Conservation (phyloP, 1,140 invertebrate genomes). For the Euschistus heros region DNA sequence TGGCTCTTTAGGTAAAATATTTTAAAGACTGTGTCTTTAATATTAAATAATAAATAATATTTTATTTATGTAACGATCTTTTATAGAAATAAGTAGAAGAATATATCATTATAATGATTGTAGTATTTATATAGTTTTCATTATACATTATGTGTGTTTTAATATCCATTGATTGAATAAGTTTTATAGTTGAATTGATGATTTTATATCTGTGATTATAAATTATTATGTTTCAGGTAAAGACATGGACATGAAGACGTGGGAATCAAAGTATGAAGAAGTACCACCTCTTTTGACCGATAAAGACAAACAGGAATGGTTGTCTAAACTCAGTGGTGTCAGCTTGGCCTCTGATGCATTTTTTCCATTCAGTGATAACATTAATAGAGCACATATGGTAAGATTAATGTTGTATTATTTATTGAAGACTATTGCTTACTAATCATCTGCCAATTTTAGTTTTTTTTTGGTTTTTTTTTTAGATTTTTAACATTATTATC, state of each 20-base stretch:
- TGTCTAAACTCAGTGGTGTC: constrained; percentile 67
- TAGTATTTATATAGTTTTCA: too few relatives aligned
- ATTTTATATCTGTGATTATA: not conserved
- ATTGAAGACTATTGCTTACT: too few relatives aligned
- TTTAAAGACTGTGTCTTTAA: too few relatives aligned
- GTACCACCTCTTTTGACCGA: constrained; percentile 55
- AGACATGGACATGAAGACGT: constrained; percentile 56
- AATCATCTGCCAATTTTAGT: too few relatives aligned
- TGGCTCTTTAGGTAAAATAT: constrained; percentile 64
- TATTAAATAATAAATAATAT: too few relatives aligned
- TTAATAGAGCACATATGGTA: constrained; percentile 86
- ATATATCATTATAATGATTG: too few relatives aligned
- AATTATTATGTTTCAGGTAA: constrained; percentile 38
- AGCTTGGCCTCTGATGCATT: constrained; percentile 95
- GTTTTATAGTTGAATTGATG: not conserved
- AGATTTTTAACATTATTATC: too few relatives aligned
- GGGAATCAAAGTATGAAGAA: constrained; percentile 62
- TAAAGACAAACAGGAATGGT: constrained; percentile 67
- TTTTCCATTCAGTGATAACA: constrained; percentile 96
- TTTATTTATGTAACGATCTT: too few relatives aligned
- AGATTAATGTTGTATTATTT: constrained; percentile 23
- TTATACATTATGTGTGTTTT: too few relatives aligned
- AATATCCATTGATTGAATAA: not conserved
- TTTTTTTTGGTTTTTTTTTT: too few relatives aligned
- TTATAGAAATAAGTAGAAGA: too few relatives aligned